Base-by-base conservation (phyloP, 2,888 invertebrate genomes). In the Mystacides longicornis region DNA sequence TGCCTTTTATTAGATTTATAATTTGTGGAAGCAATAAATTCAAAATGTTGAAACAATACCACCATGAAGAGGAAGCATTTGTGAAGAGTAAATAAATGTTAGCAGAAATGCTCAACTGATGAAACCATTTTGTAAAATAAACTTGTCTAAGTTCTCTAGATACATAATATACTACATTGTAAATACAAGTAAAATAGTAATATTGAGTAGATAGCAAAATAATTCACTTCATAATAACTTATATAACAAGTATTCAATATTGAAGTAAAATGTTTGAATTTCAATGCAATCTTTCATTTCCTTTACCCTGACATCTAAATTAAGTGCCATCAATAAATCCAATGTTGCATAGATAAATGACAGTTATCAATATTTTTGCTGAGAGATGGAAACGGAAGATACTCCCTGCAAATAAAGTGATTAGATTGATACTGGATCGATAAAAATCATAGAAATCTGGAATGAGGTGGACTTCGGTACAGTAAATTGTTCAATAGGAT, bases 141-240 rank as follows among this genome's bases (percentile, higher is more conserved):
- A 27, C 27, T 7, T 27, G 7, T 7, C n/a, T n/a, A n/a, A n/a
- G n/a, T n/a, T n/a, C 11, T 7, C 16, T n/a, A 37, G 16, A 37
- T 37, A 37, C 37, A 3, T 37, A 37, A 37, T 37, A 7, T 37
- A 7, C 37, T 3, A 37, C 51, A 46, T 56, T 52, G 27, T 56
- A 55, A 48, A 48, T 52, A 54, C 23, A 33, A 53, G 51, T 47
- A 55, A 46, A 52, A 48, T 51, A 42, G n/a, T 53, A 37, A 50
- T 54, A 33, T 59, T 59, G 53, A 55, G 57, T 61, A 61, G 61
- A 61, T 61, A 61, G 61, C 61, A 59, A 61, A 61, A 61, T 61
- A 60, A 60, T 58, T 48, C 52, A 61, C 57, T 57, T 61, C 37
- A 37, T 37, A 60, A 58, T 60, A 60, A 60, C 60, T 60, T 60